These are phyloP conservation scores for Conus ventricosus DNA, from an alignment of 1,140 invertebrate genomes.

Conservation along the genomic window DNA sequence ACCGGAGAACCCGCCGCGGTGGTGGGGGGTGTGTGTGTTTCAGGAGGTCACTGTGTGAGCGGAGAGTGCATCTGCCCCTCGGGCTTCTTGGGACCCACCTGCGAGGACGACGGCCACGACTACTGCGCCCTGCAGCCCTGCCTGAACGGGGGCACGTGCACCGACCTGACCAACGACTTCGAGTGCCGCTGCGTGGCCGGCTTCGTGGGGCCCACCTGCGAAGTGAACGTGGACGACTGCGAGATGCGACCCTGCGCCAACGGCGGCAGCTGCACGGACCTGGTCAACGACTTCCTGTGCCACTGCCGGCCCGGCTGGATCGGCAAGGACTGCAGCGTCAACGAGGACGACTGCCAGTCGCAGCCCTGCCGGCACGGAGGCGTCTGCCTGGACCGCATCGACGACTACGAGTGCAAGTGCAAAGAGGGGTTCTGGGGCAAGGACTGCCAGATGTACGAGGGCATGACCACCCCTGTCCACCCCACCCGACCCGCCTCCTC, in stretches of 20 bases:
- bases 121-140: slow-evolving; percentile 92
- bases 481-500: slow-evolving; percentile 86
- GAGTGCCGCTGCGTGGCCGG: slow-evolving; percentile 90
- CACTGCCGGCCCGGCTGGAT: slow-evolving; percentile 86
- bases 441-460: slow-evolving; percentile 78
- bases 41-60: slow-evolving; percentile 80
- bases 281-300: slow-evolving; percentile 82
- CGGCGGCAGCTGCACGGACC: slow-evolving; percentile 67
- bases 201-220: slow-evolving; percentile 88
- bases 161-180: slow-evolving; percentile 73
- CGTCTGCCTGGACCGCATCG: slow-evolving; percentile 94
- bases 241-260: slow-evolving; percentile 67
- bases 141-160: slow-evolving; percentile 92
- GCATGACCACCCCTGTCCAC: slow-evolving; percentile 86
- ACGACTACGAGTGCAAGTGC: slow-evolving; percentile 84
- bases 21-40: too few relatives aligned
- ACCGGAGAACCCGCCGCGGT: too few relatives aligned
- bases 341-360: slow-evolving; percentile 93
- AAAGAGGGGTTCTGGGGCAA: slow-evolving; percentile 82
- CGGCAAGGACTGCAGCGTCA: slow-evolving; percentile 84
- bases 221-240: slow-evolving; percentile 75
- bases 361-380: slow-evolving; percentile 94
- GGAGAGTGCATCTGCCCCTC: slow-evolving; percentile 85
- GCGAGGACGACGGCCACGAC: slow-evolving; percentile 93
- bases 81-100: slow-evolving; percentile 82